Conservation (phyloP, 1,140 invertebrate species). For the Drosophila azteca region DNA sequence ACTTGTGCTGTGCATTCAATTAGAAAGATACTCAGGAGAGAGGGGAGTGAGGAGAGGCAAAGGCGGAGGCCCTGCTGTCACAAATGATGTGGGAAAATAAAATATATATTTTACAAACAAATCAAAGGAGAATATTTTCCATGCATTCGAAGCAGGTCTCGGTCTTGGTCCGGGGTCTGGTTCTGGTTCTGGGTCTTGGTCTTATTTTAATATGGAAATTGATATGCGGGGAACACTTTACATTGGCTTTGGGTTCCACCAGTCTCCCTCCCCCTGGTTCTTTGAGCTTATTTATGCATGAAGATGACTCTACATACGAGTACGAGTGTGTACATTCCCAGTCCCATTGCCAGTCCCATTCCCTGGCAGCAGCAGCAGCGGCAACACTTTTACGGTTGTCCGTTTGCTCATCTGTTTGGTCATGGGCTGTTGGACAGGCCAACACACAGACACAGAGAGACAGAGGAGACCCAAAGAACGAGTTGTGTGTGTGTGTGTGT, state of each 20-base stretch:
- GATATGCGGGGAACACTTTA: constrained; percentile 63
- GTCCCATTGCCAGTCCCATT: no score
- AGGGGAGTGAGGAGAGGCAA: neutral
- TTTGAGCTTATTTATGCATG: constrained; percentile 75
- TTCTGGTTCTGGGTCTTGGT: constrained; percentile 7
- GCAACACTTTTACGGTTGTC: constrained; percentile 80
- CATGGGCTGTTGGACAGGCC: constrained; percentile 67
- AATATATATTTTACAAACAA: constrained; percentile 45
- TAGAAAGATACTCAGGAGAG: constrained; percentile 55
- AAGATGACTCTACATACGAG: constrained; percentile 80
- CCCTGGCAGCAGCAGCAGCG: constrained; percentile 12
- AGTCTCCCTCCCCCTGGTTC: neutral
- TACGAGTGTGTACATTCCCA: no score
- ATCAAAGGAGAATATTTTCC: constrained; percentile 54
- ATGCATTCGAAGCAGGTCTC: constrained; percentile 14
- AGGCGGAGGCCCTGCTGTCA: constrained; percentile 19
- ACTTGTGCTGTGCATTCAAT: constrained; percentile 67
- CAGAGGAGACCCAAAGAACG: neutral
- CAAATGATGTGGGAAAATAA: constrained; percentile 73
- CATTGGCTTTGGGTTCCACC: constrained; percentile 18
- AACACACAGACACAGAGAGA: constrained; percentile 20
- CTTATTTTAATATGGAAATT: constrained; percentile 80
- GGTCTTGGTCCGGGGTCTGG: constrained; percentile 30
- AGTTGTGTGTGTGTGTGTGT: no score
- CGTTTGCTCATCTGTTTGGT: constrained; percentile 61